Evolutionary conservation across 1,140 invertebrate species (phyloP).

Genomic region (Drosophila truncata): DNA sequence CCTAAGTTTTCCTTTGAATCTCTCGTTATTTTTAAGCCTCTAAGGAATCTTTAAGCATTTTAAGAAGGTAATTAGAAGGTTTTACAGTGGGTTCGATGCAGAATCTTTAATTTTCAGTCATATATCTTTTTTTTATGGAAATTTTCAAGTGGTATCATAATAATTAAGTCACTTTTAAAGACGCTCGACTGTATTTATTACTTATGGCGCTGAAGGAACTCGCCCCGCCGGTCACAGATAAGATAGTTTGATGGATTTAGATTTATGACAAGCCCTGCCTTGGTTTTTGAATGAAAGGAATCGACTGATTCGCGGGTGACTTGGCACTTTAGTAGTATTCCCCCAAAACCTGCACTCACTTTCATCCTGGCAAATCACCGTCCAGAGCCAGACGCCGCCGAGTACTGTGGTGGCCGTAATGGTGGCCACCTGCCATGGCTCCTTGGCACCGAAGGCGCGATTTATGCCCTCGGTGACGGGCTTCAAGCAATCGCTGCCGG

Average conservation of each 20-base stretch:
- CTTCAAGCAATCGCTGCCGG: slow-evolving; percentile 65
- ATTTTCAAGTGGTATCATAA: slow-evolving; percentile 11
- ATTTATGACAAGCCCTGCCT: slow-evolving; percentile 21
- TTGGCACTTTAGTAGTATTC: background rate
- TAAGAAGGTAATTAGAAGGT: background rate
- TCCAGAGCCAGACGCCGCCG: slow-evolving; percentile 89
- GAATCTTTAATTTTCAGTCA: background rate
- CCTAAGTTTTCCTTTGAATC: background rate
- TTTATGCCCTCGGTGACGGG: slow-evolving; percentile 85
- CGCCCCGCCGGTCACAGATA: slow-evolving; percentile 32
- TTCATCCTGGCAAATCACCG: slow-evolving; percentile 90
- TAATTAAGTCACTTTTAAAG: slow-evolving; percentile 14
- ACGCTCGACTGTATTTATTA: slow-evolving; percentile 8
- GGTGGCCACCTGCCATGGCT: slow-evolving; percentile 91
- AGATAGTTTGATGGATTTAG: slow-evolving; percentile 67
- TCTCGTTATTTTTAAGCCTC: background rate
- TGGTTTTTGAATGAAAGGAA: slow-evolving; percentile 10
- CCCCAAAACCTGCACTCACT: slow-evolving; percentile 86
- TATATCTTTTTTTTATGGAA: slow-evolving; percentile 1
- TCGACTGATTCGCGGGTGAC: slow-evolving; percentile 9
- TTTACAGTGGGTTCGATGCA: no score
- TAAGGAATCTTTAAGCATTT: background rate
- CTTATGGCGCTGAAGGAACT: slow-evolving; percentile 2
- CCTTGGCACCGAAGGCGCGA: slow-evolving; percentile 88
- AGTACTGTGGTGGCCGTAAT: slow-evolving; percentile 90